These are phyloP conservation scores for Suncus etruscus DNA, from an alignment of 2,113 vertebrate genomes.

Conservation along the genomic window DNA sequence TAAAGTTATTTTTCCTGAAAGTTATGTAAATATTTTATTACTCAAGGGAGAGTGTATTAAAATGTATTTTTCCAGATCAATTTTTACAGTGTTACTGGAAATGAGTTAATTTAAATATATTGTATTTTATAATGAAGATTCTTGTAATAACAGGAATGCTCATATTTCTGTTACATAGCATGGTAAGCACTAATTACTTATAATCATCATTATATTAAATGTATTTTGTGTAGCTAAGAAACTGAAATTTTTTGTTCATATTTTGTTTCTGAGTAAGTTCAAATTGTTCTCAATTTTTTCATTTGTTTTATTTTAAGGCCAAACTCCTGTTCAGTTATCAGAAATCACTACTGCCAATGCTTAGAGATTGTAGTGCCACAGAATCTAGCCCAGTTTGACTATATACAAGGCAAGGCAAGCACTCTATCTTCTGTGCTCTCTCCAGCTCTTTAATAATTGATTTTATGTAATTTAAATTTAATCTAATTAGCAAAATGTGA, in stretches of 20 bases:
- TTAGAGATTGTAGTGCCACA: no score
- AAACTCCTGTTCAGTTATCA: no score
- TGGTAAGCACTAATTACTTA: not conserved
- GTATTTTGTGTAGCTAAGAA: not conserved
- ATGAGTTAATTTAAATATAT: not conserved
- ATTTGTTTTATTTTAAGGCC: no score
- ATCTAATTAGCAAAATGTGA: not conserved
- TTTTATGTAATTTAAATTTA: slow-evolving; percentile 43
- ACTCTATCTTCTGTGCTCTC: no score
- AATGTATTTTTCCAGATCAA: not conserved
- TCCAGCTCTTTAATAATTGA: not conserved
- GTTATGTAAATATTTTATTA: slow-evolving; percentile 52
- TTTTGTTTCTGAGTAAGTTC: no score
- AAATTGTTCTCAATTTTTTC: no score
- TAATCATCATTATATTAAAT: not conserved
- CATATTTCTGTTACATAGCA: not conserved
- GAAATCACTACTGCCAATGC: no score
- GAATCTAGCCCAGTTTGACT: no score
- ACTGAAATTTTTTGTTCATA: not conserved
- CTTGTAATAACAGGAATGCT: slow-evolving; percentile 5
- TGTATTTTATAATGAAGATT: not conserved
- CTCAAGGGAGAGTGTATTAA: slow-evolving; percentile 11
- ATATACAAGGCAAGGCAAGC: no score
- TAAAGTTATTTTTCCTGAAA: not conserved
- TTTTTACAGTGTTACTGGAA: not conserved